A percentile compares a stretch with the other conserved stretches of the same genome.
Evolutionary conservation across 2,888 invertebrate species (phyloP).

Genomic region (Epinotia bilunana): DNA sequence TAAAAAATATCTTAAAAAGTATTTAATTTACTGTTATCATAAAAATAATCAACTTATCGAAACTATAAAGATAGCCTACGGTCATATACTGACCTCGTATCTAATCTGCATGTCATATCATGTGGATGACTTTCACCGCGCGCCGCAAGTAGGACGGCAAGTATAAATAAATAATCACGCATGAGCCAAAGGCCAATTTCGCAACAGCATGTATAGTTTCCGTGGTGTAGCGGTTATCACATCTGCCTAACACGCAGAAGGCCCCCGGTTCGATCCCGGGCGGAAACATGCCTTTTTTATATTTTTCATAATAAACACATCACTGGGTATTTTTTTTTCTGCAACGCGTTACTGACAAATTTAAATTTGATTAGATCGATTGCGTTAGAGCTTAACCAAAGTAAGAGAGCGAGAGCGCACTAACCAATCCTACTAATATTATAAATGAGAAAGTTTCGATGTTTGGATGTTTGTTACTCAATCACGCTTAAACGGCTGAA

Average conservation of each 20-base stretch:
- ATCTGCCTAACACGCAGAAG: slow-evolving; percentile 96
- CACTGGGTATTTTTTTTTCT: not conserved
- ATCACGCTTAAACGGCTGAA: too few species aligned
- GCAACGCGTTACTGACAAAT: too few species aligned
- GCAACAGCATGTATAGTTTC: slow-evolving; percentile 78
- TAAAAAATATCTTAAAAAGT: not conserved
- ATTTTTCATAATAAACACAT: not conserved
- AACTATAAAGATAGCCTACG: slow-evolving; percentile 20
- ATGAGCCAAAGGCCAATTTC: slow-evolving; percentile 30
- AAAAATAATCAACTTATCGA: not conserved
- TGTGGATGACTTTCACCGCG: slow-evolving; percentile 36
- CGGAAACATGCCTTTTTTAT: slow-evolving; percentile 85
- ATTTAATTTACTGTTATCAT: not conserved
- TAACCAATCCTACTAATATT: too few species aligned
- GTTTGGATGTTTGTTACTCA: too few species aligned
- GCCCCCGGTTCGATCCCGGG: slow-evolving; percentile 96
- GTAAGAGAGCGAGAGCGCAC: too few species aligned
- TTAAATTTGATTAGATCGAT: too few species aligned
- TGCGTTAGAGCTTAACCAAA: too few species aligned
- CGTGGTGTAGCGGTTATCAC: slow-evolving; percentile 97
- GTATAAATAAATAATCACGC: slow-evolving; percentile 13
- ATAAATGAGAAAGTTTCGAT: too few species aligned
- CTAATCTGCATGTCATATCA: slow-evolving; percentile 13
- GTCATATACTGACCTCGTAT: slow-evolving; percentile 9
- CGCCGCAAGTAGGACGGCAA: slow-evolving; percentile 9